A percentile compares a stretch with the other conserved stretches of the same genome.
Conservation (phyloP, 2,888 invertebrate species). For the Vesta saturnalis region DNA sequence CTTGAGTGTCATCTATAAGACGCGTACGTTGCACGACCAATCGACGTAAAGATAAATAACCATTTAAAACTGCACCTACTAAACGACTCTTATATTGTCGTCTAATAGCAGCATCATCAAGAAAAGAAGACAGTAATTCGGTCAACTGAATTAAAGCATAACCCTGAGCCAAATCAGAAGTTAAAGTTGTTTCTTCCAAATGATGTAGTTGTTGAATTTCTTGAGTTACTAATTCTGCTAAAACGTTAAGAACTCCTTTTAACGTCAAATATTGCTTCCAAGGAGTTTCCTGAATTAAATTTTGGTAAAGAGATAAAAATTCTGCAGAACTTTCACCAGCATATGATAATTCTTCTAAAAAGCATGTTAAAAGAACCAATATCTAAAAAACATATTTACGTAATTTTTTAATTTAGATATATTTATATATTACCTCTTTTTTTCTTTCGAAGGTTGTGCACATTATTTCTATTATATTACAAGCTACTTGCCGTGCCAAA, state of each 20-base stretch:
- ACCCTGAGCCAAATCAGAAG: slow-evolving; percentile 92
- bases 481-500: slow-evolving; percentile 88
- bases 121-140: slow-evolving; percentile 86
- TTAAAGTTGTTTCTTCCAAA: slow-evolving; percentile 91
- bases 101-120: slow-evolving; percentile 87
- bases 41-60: slow-evolving; percentile 89
- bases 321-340: slow-evolving; percentile 95
- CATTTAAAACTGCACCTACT: slow-evolving; percentile 91
- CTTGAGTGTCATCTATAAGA: slow-evolving; percentile 95
- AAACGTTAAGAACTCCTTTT: slow-evolving; percentile 82
- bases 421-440: slow-evolving; percentile 65
- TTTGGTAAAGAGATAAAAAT: slow-evolving; percentile 87
- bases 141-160: slow-evolving; percentile 92
- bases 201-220: slow-evolving; percentile 91
- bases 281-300: slow-evolving; percentile 83
- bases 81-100: slow-evolving; percentile 90
- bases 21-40: slow-evolving; percentile 95
- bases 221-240: slow-evolving; percentile 86
- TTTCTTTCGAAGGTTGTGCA: slow-evolving; percentile 76
- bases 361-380: slow-evolving; percentile 87
- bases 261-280: slow-evolving; percentile 95
- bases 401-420: neutral
- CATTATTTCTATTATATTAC: slow-evolving; percentile 86
- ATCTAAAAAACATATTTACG: slow-evolving; percentile 64
- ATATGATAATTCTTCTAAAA: slow-evolving; percentile 83